Evolutionary conservation across 2,888 invertebrate genomes (phyloP).

Genomic region (Melitaea athalia): DNA sequence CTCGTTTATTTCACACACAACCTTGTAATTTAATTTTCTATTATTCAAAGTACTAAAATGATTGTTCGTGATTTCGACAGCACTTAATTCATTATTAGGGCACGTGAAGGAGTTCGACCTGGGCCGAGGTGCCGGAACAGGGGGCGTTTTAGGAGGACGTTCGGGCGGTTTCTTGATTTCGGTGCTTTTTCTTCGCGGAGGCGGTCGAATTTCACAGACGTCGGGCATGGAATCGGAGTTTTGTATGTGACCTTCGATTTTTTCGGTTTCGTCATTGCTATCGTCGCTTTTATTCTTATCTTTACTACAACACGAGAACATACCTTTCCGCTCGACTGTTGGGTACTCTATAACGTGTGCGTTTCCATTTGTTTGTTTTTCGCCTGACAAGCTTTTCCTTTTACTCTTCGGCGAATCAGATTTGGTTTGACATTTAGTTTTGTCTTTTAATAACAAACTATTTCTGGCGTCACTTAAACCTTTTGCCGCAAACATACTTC

Average conservation of each 20-base stretch:
- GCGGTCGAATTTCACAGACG: conserved; percentile 83
- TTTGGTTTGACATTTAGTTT: conserved; percentile 62
- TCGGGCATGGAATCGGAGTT: conserved; percentile 74
- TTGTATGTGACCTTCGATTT: conserved; percentile 62
- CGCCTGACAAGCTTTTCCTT: conserved; percentile 66
- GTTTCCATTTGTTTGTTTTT: conserved; percentile 71
- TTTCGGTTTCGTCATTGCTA: conserved; percentile 70
- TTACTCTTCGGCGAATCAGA: conserved; percentile 75
- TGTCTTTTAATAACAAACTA: conserved; percentile 76
- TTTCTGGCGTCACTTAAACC: conserved; percentile 78
- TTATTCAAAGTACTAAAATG: conserved; percentile 76
- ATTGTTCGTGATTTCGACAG: conserved; percentile 69
- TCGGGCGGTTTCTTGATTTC: conserved; percentile 84
- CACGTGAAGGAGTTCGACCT: conserved; percentile 82
- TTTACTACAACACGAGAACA: conserved; percentile 88
- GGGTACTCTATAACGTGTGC: conserved; percentile 87
- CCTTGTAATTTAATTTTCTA: conserved; percentile 72
- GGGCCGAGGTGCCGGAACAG: conserved; percentile 77
- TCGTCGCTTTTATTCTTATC: conserved; percentile 80
- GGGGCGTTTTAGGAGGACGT: conserved; percentile 85
- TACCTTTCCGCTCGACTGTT: conserved; percentile 87
- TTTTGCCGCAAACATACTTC: conserved; percentile 77
- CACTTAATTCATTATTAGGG: conserved; percentile 68
- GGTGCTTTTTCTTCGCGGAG: conserved; percentile 82
- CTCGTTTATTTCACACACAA: conserved; percentile 75